Evolutionary conservation across 30 jellyfish, hydroid and myxozoan genomes (phyloP).

Genomic region (Turritopsis dohrnii): DNA sequence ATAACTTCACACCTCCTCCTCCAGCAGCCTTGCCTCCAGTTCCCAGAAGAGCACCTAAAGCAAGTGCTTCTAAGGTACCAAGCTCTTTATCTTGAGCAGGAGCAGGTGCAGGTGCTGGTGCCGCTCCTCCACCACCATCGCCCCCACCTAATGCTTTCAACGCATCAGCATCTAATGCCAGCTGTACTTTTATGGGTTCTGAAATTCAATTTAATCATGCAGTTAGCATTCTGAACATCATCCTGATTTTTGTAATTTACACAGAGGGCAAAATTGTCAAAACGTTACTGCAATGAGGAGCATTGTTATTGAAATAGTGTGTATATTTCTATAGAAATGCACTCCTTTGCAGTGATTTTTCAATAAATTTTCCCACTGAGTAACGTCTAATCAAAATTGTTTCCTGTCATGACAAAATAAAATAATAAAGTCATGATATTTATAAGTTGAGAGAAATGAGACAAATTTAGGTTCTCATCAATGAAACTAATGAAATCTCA

Average conservation of each 20-base stretch:
- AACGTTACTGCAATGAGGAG: no score
- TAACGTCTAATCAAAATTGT: no score
- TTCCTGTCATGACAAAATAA: no score
- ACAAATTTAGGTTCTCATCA: neutral
- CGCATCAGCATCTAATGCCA: slow-evolving; percentile 79
- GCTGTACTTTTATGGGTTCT: slow-evolving; percentile 83
- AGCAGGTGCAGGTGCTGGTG: slow-evolving; percentile 32
- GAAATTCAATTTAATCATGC: neutral
- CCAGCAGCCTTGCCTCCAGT: slow-evolving; percentile 47
- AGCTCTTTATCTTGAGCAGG: slow-evolving; percentile 27
- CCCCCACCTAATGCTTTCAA: slow-evolving; percentile 78
- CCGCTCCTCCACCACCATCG: slow-evolving; percentile 49
- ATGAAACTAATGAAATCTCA: neutral
- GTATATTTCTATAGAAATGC: no score
- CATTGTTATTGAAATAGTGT: no score
- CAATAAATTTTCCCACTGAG: no score
- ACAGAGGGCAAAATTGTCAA: neutral
- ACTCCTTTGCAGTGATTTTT: no score
- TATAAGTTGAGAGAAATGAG: no score
- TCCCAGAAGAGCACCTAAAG: slow-evolving; percentile 87
- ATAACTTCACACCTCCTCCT: slow-evolving; percentile 27
- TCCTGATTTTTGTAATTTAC: neutral
- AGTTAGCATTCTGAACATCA: neutral
- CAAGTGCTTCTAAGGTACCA: slow-evolving; percentile 80
- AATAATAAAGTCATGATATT: no score